Percentiles rank a stretch among this genome's conserved stretches.
Evolutionary conservation across 2,113 vertebrate species (phyloP).

Genomic region (Orthonyx spaldingii): DNA sequence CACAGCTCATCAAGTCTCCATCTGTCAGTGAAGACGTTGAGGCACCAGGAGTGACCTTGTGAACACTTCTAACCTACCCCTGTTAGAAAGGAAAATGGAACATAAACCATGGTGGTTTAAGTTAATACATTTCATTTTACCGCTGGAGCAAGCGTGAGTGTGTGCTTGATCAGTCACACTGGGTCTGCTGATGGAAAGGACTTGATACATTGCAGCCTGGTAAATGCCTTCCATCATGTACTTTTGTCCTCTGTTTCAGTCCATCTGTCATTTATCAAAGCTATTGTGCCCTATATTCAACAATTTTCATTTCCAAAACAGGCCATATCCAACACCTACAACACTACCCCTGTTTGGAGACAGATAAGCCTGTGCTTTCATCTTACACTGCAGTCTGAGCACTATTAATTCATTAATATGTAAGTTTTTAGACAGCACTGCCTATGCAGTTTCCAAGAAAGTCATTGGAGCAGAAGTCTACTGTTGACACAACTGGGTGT

Average conservation of each 20-base stretch:
- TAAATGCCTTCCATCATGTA: background rate
- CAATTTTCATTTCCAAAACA: background rate
- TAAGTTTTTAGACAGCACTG: background rate
- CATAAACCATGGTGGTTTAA: constrained; percentile 11
- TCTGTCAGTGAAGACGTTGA: constrained; percentile 12
- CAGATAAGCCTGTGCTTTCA: background rate
- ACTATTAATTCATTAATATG: background rate
- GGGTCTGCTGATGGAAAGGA: background rate
- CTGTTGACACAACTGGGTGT: background rate
- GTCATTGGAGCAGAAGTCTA: background rate
- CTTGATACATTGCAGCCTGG: background rate
- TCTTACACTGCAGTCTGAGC: background rate
- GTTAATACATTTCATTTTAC: constrained; percentile 37
- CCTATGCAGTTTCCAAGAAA: background rate
- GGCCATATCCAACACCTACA: background rate
- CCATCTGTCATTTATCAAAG: background rate
- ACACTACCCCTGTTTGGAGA: background rate
- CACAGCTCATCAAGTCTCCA: constrained; percentile 54
- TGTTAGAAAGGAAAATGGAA: background rate
- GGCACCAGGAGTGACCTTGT: constrained; percentile 34
- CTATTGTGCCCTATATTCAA: background rate
- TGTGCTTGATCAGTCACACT: background rate
- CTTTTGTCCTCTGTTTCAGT: background rate
- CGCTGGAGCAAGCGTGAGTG: background rate
- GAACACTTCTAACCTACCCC: background rate